Conservation (phyloP, 2,888 invertebrate genomes). For the Dasypolia templi region DNA sequence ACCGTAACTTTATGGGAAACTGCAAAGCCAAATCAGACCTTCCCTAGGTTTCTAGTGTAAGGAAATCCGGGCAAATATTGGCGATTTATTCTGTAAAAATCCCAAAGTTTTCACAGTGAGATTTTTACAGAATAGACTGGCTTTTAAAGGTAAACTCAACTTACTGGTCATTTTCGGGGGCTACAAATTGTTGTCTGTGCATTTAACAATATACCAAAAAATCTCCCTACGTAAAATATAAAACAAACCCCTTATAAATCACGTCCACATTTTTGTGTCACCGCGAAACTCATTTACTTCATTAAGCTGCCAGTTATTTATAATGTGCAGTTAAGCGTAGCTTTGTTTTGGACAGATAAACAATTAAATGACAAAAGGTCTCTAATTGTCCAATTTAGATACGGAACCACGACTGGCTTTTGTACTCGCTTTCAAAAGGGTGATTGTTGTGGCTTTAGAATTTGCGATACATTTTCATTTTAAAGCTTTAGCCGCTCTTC, state of each 20-base stretch:
- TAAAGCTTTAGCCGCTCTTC: slow-evolving; percentile 46
- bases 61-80: background rate
- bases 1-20: no score
- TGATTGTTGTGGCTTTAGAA: slow-evolving; percentile 66
- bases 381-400: slow-evolving; percentile 80
- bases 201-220: slow-evolving; percentile 11
- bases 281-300: slow-evolving; percentile 68
- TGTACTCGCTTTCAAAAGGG: slow-evolving; percentile 64
- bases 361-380: slow-evolving; percentile 79
- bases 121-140: background rate
- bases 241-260: background rate
- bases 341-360: slow-evolving; percentile 77
- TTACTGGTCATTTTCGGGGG: background rate
- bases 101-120: background rate
- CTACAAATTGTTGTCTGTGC: background rate
- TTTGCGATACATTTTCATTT: slow-evolving; percentile 65
- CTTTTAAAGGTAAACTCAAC: background rate
- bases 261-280: slow-evolving; percentile 50
- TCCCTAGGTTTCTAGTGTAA: background rate
- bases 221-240: background rate
- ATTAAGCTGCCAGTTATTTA: slow-evolving; percentile 74
- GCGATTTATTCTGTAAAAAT: background rate
- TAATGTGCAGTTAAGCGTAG: slow-evolving; percentile 68
- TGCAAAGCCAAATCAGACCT: background rate
- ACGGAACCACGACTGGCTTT: slow-evolving; percentile 72